A percentile compares a stretch with the other conserved stretches of the same genome.
Conservation (phyloP, 2,797 vertebrate genomes). For the Rhinoraja longicauda region DNA sequence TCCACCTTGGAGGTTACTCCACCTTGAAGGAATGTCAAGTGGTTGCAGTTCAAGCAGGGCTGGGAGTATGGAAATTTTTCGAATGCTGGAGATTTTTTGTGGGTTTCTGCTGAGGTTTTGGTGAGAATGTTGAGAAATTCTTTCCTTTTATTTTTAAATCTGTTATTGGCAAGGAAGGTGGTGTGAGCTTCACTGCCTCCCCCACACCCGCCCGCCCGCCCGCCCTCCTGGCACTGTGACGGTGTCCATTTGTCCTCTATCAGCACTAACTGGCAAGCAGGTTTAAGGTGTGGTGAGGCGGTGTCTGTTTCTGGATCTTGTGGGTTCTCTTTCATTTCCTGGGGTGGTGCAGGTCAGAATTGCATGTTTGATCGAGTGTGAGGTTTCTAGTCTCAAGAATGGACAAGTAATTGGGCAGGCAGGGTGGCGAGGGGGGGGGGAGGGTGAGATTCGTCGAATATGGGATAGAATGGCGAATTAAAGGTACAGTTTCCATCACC, state of each 20-base stretch:
- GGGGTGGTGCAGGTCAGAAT: neutral
- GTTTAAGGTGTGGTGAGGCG: neutral
- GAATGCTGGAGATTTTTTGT: neutral
- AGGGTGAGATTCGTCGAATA: too few species aligned
- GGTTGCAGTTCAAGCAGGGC: neutral
- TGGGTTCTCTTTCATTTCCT: neutral
- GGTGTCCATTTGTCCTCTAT: neutral
- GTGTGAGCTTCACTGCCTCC: neutral
- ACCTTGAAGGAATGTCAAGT: neutral
- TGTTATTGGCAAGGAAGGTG: neutral
- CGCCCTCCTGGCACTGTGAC: neutral
- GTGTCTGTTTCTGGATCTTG: too few species aligned
- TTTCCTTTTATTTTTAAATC: neutral
- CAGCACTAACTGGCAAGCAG: neutral
- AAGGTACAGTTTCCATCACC: too few species aligned
- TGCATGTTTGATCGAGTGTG: neutral
- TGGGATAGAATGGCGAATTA: too few species aligned
- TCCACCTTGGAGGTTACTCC: neutral
- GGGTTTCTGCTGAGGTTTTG: neutral
- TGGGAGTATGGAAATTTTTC: neutral
- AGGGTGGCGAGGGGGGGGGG: too few species aligned
- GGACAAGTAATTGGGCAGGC: too few species aligned
- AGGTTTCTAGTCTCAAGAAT: neutral
- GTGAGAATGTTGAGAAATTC: too few species aligned
- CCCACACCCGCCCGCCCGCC: neutral